These are phyloP conservation scores for Epinotia bilunana DNA, from an alignment of 2,888 invertebrate genomes.

Conservation along the genomic window DNA sequence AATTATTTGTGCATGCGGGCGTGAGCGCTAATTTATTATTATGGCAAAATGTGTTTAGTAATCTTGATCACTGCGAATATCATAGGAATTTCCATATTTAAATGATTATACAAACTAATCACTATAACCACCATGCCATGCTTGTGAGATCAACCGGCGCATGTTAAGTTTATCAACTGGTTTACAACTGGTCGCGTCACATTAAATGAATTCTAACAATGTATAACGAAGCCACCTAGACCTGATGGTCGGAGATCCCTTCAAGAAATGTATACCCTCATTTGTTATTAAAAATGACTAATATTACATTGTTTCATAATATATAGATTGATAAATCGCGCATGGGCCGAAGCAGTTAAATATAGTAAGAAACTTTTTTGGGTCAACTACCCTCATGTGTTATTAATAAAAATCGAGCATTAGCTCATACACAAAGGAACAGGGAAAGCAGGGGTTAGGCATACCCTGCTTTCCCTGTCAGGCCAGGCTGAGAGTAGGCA, in stretches of 20 bases:
- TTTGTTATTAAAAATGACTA: too few relatives aligned
- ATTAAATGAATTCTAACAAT: slow-evolving; percentile 5
- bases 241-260: neutral
- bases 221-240: neutral
- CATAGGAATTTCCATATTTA: neutral
- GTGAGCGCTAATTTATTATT: neutral
- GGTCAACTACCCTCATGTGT: too few relatives aligned
- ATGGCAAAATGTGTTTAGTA: neutral
- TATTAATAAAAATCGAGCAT: too few relatives aligned
- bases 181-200: slow-evolving; percentile 15
- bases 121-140: neutral
- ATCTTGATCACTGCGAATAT: neutral
- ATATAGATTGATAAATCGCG: too few relatives aligned
- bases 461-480: too few relatives aligned
- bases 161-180: neutral
- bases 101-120: neutral
- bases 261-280: too few relatives aligned
- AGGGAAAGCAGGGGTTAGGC: too few relatives aligned
- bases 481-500: too few relatives aligned
- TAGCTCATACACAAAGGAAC: too few relatives aligned
- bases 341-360: too few relatives aligned
- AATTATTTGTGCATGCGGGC: neutral
- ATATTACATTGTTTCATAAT: too few relatives aligned
- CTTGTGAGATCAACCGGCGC: slow-evolving; percentile 8
- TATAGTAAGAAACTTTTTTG: too few relatives aligned